Evolutionary conservation across 2,113 vertebrate species (phyloP).

Genomic region (Regulus satrapa): DNA sequence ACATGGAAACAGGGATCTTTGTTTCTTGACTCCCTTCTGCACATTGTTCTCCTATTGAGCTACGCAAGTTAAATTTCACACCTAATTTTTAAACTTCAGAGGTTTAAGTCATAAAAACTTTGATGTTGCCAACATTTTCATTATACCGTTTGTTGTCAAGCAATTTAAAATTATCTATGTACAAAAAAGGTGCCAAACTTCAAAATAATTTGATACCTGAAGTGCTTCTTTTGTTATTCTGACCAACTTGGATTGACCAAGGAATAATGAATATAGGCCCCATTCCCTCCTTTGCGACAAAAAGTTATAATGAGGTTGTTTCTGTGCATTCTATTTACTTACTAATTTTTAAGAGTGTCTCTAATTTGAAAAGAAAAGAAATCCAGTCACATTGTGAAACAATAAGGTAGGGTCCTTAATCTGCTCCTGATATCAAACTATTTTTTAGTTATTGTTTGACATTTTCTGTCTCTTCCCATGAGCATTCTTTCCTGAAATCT

Average conservation of each 20-base stretch:
- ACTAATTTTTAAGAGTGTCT: background rate
- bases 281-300: background rate
- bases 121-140: background rate
- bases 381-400: background rate
- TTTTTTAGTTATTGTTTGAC: background rate
- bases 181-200: background rate
- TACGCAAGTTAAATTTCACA: background rate
- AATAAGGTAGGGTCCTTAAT: background rate
- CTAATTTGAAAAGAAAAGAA: background rate
- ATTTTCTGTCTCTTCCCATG: slow-evolving; percentile 3
- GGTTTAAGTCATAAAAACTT: background rate
- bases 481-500: background rate
- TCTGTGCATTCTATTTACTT: background rate
- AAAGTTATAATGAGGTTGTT: background rate
- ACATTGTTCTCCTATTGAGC: background rate
- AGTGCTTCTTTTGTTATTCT: background rate
- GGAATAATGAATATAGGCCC: background rate
- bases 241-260: background rate
- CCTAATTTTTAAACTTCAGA: background rate
- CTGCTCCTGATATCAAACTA: background rate
- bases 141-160: background rate
- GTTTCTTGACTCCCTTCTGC: background rate
- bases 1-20: background rate
- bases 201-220: background rate
- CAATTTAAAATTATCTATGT: background rate